These are phyloP conservation scores for Tapera naevia DNA, from an alignment of 2,797 vertebrate species.

Conservation along the genomic window DNA sequence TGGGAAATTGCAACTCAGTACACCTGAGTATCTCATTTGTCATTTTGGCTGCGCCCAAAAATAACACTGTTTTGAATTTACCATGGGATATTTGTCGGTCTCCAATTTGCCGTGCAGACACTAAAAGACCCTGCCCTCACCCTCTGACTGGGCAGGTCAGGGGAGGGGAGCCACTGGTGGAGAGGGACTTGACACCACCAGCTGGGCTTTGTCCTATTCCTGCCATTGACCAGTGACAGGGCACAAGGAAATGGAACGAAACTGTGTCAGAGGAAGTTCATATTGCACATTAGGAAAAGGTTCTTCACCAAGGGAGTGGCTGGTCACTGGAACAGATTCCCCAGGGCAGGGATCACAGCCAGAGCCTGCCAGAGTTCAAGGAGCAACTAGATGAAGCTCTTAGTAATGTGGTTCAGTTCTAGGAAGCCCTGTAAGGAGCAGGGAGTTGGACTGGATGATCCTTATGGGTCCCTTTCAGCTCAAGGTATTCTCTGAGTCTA, in stretches of 20 bases:
- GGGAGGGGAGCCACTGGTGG: too few relatives aligned
- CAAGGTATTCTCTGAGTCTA: accelerated
- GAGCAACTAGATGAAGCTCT: too few relatives aligned
- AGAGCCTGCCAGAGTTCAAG: background rate
- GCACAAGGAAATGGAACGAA: background rate
- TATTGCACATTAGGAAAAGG: accelerated
- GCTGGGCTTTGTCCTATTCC: accelerated
- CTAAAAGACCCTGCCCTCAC: too few relatives aligned
- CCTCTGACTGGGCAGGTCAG: too few relatives aligned
- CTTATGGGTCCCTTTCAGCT: accelerated
- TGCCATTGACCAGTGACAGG: accelerated
- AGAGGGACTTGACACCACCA: background rate
- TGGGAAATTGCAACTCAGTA: too few relatives aligned
- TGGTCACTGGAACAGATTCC: background rate
- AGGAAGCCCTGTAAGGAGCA: accelerated
- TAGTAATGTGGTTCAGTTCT: accelerated
- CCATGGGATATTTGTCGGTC: too few relatives aligned
- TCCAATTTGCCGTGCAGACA: too few relatives aligned
- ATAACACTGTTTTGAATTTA: too few relatives aligned
- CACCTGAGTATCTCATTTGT: too few relatives aligned
- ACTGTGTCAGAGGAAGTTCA: background rate
- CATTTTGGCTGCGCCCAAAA: too few relatives aligned
- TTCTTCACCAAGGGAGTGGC: background rate
- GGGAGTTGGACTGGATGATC: accelerated
- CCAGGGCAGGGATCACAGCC: background rate